Evolutionary conservation across 2,113 vertebrate species (phyloP).

Genomic region (Nettapus auritus): DNA sequence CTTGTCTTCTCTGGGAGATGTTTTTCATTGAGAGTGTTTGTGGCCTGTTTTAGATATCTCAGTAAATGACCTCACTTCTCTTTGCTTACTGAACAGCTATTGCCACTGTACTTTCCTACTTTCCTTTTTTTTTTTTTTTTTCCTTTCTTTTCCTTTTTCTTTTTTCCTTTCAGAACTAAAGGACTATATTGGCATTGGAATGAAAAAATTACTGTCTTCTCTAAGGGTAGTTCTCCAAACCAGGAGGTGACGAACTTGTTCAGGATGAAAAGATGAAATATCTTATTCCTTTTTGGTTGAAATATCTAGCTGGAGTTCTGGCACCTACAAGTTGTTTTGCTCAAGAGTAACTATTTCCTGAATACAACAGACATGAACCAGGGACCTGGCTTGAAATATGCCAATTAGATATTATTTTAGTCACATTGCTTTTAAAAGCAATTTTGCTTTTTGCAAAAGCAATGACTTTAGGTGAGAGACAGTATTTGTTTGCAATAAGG

Average conservation of each 20-base stretch:
- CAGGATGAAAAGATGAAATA: background rate
- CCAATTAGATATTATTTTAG: background rate
- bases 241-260: background rate
- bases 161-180: background rate
- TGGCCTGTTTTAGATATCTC: background rate
- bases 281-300: background rate
- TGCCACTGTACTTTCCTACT: background rate
- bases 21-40: background rate
- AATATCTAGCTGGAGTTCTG: background rate
- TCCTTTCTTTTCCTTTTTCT: background rate
- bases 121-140: background rate
- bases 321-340: background rate
- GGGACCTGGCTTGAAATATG: background rate
- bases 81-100: background rate
- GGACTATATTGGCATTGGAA: background rate
- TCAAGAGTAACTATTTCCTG: background rate
- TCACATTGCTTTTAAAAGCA: background rate
- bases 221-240: background rate
- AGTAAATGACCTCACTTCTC: background rate
- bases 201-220: background rate
- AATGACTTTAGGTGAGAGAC: background rate
- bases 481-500: background rate
- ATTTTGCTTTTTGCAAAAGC: too few relatives aligned
- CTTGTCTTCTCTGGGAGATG: background rate
- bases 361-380: background rate